A percentile compares a stretch with the other conserved stretches of the same genome.
Conservation (phyloP, 1,140 invertebrate genomes). For the Drosophila azteca region DNA sequence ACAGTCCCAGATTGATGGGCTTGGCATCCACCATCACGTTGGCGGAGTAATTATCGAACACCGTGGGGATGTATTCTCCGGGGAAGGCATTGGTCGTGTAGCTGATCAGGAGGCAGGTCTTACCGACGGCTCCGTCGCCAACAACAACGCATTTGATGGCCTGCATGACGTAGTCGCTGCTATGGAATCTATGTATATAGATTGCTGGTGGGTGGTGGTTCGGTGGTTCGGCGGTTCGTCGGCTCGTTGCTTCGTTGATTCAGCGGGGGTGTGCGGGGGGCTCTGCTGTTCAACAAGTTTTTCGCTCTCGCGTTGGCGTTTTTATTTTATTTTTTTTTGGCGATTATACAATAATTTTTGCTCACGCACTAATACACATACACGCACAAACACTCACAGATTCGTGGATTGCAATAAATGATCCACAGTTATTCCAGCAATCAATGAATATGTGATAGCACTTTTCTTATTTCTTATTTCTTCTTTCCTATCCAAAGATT, state of each 20-base stretch:
- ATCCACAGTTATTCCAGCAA: conserved; percentile 22
- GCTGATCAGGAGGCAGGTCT: conserved; percentile 98
- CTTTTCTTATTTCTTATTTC: conserved; percentile 8
- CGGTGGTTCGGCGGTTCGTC: conserved; percentile 7
- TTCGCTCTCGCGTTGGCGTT: conserved; percentile 40
- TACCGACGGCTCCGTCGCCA: conserved; percentile 97
- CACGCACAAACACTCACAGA: conserved; percentile 20
- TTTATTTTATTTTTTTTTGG: conserved; percentile 48
- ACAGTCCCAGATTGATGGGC: conserved; percentile 96
- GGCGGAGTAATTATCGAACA: conserved; percentile 99
- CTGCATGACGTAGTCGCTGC: conserved; percentile 87
- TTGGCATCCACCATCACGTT: conserved; percentile 99
- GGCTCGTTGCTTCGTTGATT: conserved; percentile 3
- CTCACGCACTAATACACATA: conserved; percentile 54
- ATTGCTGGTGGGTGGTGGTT: conserved; percentile 33
- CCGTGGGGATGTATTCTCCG: conserved; percentile 97
- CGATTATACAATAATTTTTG: conserved; percentile 78
- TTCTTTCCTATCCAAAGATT: conserved; percentile 2
- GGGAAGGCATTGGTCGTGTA: conserved; percentile 99
- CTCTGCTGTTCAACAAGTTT: conserved; percentile 34
- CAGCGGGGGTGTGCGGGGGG: not conserved
- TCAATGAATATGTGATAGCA: conserved; percentile 16
- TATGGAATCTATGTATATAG: conserved; percentile 29
- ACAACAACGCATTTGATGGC: conserved; percentile 98
- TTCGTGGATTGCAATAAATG: conserved; percentile 33